Evolutionary conservation across 2,888 invertebrate genomes (phyloP), one percentile per base, ranked within the genome.

Genomic region (Trissonchulus sp.): DNA sequence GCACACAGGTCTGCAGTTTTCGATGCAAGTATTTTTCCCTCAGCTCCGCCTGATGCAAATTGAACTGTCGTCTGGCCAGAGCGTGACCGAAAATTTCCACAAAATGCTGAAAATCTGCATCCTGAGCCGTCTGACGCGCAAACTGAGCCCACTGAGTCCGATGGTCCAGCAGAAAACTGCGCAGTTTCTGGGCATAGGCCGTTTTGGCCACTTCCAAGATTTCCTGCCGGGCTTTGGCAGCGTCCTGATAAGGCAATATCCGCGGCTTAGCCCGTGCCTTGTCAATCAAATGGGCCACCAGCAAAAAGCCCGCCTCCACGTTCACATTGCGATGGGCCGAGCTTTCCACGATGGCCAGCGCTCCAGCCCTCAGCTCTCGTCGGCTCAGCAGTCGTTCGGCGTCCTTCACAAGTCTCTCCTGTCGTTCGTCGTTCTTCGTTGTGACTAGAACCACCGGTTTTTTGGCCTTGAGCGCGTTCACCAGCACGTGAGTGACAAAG

Each of bases 311-410:
- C 82, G 92, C 88, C 83, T 98, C 96, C 62, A 96, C 92, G 84
- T 98, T 98, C 79, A 98, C 94, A 82, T 94, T 95, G 83, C 94
- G 93, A 83, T 96, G 94, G 28, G 97, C 91, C 3, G 96, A 97
- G 0, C 94, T 93, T 87, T 98, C 97, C 75, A 98, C 91, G 65
- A 97, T 87, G 1, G 92, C 91, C 81, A 97, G 92, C 75, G 76
- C 37, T 80, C 79, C 37, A 74, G 31, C n/a, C 84, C 93, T 93
- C 86, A 93, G 94, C 86, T 97, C 96, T 85, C 95, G 95, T 74
- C 94, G 89, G 83, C 90, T 90, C 37, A 94, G 90, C 78, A 98
- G 87, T 81, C 91, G 90, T 83, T 95, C 94, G 0, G 93, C 94
- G 86, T 96, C 96, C 74, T 92, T 89, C 0, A 93, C 90, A 68